Evolutionary conservation across 2,888 invertebrate species (phyloP), one percentile per base, ranked within the genome.

Genomic region (Hemaris fuciformis): DNA sequence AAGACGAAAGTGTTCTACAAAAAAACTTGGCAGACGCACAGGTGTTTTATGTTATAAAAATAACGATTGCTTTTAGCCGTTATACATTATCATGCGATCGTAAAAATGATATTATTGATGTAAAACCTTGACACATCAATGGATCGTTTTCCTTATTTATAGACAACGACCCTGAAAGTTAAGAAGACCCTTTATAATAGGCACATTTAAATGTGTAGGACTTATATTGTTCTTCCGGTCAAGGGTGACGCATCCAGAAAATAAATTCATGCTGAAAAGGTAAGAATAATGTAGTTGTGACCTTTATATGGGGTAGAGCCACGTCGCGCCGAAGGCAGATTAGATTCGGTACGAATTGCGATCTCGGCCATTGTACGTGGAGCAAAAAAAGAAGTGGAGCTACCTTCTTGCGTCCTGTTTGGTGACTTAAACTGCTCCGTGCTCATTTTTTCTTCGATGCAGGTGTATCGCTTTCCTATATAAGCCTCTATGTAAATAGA

Each of bases 91-190:
- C 34, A 64, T 67, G 65, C 42, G 73, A 71, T 72, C 73, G 71
- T 83, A 85, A 87, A 86, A 83, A 79, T 78, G 64, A 76, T 71
- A 70, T 77, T 78, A 79, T 73, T 81, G 77, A 79, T 79, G 71
- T 66, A 68, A 70, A 84, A 66, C 85, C 86, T 87, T 88, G 87
- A 79, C 78, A 80, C 74, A 74, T 81, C 72, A 77, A 73, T 74
- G 68, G 71, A 75, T 75, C 76, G 77, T 85, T 89, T 89, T 89
- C 88, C 89, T 90, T 80, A 76, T 89, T 80, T 72, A 75, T 80
- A 77, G 74, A 72, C 73, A 76, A 78, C 69, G 83, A 66, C 83
- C 84, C 75, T 84, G 83, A 82, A 71, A 71, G 68, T 65, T 79
- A 71, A 76, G 70, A 69, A 76, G 76, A 74, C 76, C 79, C 83